phyloP scores from a whole-genome alignment of 2,797 vertebrate genomes.

The Vespertilio murinus region DNA sequence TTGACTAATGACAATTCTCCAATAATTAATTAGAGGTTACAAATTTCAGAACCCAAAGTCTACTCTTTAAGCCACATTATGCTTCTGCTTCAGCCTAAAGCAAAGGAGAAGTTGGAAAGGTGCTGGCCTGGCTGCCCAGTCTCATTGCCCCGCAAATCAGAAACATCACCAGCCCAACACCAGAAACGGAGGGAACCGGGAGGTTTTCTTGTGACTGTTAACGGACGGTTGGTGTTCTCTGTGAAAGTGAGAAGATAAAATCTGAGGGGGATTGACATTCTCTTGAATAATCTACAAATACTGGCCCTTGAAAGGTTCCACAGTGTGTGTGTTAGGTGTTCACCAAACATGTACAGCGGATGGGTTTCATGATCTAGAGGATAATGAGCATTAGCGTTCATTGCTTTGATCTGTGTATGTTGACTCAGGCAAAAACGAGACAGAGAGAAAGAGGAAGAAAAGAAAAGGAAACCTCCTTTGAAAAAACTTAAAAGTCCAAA shows the following conservation, averaged over 20 bases:
- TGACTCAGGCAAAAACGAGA: not conserved
- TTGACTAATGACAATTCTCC: not conserved
- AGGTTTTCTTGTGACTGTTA: not conserved
- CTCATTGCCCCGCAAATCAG: not conserved
- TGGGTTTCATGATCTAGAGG: not conserved
- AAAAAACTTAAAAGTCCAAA: not conserved
- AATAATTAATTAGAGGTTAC: slow-evolving; percentile 10
- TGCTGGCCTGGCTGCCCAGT: not conserved
- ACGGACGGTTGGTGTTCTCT: not conserved
- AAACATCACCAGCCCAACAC: not conserved
- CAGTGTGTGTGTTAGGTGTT: not conserved
- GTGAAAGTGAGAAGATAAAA: not conserved
- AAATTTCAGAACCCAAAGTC: not conserved
- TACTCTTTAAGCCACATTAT: not conserved
- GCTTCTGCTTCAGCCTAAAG: not conserved
- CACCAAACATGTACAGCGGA: not conserved
- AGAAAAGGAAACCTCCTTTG: not conserved
- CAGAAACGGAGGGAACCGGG: not conserved
- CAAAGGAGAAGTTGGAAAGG: not conserved
- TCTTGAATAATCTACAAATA: not conserved
- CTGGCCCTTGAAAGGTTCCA: not conserved
- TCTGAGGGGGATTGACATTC: not conserved
- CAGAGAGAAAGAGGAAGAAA: not conserved
- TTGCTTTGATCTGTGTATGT: slow-evolving; percentile 61
- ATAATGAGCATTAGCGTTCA: not conserved